Base-by-base conservation (phyloP, 2,888 invertebrate species). In the Selenia dentaria region DNA sequence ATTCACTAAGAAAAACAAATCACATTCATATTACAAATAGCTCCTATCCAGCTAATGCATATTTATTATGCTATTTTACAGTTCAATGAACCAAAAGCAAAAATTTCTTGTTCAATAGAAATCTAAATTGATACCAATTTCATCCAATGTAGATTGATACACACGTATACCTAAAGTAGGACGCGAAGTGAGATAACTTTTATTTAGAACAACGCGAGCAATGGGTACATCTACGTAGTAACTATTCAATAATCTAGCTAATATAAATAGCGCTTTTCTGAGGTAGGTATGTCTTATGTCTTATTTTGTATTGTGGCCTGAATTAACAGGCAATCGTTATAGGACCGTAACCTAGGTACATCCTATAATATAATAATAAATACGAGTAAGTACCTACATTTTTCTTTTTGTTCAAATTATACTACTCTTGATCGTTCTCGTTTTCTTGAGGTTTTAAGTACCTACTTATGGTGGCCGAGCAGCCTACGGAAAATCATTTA, bases 71-170 rank as follows among this genome's bases (percentile, higher is more conserved):
- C n/a, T 12, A 24, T 5, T 27, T 40, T 28, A 29, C 32, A 6
- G 38, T 32, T 45, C 45, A 38, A 6, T 39, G 11, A 45, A 45
- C 45, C 10, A 34, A 45, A 34, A 9, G 13, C 29, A n/a, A 14
- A 9, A 29, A 35, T 25, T 35, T 45, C 22, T 33, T 20, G 12
- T 36, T 35, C 40, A 35, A 47, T 47, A 35, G 24, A 3, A 40
- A 14, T 13, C 18, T 31, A 28, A 41, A 47, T 37, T 47, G 32
- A 14, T 31, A 36, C 28, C 47, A 48, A 48, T 48, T 48, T 29
- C 37, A 33, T 48, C 37, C 41, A 48, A 48, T 48, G 37, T 33
- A 41, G 37, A 26, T 35, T 35, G 10, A 28, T 28, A 16, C 44
- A 16, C 4, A 16, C 16, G 3, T 16, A 16, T 16, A 12, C 18